Percentiles rank a stretch among this genome's conserved stretches.
Evolutionary conservation across 1,140 invertebrate genomes (phyloP).

Genomic region (Drosophila oshimai): DNA sequence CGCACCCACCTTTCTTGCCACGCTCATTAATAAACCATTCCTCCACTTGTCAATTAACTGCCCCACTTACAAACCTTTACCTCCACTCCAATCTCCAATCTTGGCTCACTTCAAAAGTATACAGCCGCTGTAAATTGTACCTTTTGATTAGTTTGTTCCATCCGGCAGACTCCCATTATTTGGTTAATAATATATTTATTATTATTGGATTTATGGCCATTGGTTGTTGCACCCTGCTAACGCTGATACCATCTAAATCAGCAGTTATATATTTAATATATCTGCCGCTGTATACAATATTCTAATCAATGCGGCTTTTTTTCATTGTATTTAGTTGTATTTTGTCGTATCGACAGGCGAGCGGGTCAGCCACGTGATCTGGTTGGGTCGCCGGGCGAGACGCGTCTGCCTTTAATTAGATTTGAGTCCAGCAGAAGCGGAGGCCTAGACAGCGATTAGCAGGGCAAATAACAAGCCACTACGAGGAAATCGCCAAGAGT

Average conservation of each 20-base stretch:
- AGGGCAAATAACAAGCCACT: conserved; percentile 9
- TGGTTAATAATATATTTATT: conserved; percentile 21
- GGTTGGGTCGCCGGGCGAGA: conserved; percentile 22
- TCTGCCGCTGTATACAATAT: conserved; percentile 18
- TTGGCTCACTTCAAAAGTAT: conserved; percentile 21
- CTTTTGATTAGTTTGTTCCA: conserved; percentile 13
- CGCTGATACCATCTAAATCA: conserved; percentile 26
- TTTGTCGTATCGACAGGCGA: neutral
- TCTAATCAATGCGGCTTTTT: conserved; percentile 12
- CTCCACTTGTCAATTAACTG: conserved; percentile 26
- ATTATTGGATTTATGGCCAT: conserved; percentile 21
- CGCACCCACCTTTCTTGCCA: neutral
- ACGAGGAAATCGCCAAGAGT: conserved; percentile 2
- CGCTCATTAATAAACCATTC: conserved; percentile 34
- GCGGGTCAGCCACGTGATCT: conserved; percentile 55
- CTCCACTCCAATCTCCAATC: neutral
- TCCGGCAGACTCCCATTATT: neutral
- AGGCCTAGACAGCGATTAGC: conserved; percentile 22
- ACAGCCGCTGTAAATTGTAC: conserved; percentile 25
- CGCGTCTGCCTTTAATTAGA: conserved; percentile 47
- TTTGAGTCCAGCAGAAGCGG: conserved; percentile 15
- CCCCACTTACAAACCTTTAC: conserved; percentile 8
- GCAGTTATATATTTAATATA: conserved; percentile 55
- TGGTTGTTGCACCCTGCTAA: conserved; percentile 6
- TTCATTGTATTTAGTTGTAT: conserved; percentile 7